phyloP scores from a whole-genome alignment of 2,888 invertebrate genomes.

The Rhamnusium bicolor region DNA sequence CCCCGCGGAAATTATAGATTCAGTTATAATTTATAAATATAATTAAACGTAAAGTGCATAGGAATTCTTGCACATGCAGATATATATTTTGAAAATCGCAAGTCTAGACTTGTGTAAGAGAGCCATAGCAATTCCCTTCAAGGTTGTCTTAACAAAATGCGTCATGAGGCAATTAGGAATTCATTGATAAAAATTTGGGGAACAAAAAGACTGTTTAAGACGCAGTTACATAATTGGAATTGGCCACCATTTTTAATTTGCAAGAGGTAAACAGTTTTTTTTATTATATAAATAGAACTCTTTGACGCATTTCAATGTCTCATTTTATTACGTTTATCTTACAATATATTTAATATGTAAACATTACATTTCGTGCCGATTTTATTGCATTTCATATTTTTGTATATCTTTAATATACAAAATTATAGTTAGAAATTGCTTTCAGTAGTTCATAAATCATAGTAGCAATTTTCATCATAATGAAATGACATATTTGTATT shows the following conservation, averaged over 20 bases:
- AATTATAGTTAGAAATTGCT: not conserved
- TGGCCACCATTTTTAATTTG: not conserved
- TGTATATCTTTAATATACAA: not conserved
- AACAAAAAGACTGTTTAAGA: not conserved
- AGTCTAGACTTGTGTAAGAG: no score
- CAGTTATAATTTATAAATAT: no score
- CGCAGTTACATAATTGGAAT: not conserved
- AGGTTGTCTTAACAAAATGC: no score
- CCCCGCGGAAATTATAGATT: no score
- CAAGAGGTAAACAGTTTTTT: not conserved
- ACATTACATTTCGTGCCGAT: not conserved
- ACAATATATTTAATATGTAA: not conserved
- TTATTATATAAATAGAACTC: not conserved
- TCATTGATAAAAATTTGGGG: not conserved
- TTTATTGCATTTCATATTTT: not conserved
- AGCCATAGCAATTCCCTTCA: no score
- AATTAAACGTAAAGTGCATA: no score
- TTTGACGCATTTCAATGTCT: constrained; percentile 2
- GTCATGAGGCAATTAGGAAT: no score
- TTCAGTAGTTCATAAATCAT: constrained; percentile 1
- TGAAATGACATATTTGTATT: no score
- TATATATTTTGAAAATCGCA: no score
- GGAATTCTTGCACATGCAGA: no score
- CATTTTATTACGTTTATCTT: constrained; percentile 1
- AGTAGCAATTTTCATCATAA: not conserved